Percentiles rank a stretch among this genome's conserved stretches.
Conservation (phyloP, 2,797 vertebrate species). For the Alauda arvensis region DNA sequence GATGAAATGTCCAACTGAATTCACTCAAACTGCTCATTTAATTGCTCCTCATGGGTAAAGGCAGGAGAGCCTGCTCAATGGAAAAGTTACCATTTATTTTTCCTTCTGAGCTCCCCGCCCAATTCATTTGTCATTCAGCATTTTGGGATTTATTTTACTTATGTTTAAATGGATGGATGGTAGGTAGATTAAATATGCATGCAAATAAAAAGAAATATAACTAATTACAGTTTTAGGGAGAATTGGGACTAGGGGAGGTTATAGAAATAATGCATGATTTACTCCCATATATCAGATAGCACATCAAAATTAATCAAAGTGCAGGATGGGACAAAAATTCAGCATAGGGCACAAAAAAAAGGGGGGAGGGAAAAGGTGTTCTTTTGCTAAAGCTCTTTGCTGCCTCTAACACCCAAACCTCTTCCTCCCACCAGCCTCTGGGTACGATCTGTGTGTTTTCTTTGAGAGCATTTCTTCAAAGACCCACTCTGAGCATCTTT, state of each 20-base stretch:
- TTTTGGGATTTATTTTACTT: background rate
- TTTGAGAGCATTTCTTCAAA: background rate
- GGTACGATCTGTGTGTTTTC: background rate
- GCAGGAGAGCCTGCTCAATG: background rate
- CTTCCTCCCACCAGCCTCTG: background rate
- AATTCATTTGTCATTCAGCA: background rate
- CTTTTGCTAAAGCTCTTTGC: background rate
- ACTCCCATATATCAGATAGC: background rate
- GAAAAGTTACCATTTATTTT: background rate
- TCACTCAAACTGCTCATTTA: background rate
- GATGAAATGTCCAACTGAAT: background rate
- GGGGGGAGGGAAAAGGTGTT: background rate
- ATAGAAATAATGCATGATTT: background rate
- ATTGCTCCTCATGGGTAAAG: background rate
- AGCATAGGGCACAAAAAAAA: background rate
- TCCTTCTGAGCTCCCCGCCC: fast-evolving
- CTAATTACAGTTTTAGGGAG: background rate
- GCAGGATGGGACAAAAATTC: background rate
- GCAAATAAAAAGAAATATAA: background rate
- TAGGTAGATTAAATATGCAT: background rate
- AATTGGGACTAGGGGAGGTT: background rate
- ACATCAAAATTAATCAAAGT: background rate
- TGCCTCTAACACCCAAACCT: background rate
- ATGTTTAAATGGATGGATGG: background rate
- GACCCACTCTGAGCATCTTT: background rate